Percentiles rank a stretch among this genome's conserved stretches.
Conservation (phyloP, 2,888 invertebrate species). For the Iselma pallidipennis region DNA sequence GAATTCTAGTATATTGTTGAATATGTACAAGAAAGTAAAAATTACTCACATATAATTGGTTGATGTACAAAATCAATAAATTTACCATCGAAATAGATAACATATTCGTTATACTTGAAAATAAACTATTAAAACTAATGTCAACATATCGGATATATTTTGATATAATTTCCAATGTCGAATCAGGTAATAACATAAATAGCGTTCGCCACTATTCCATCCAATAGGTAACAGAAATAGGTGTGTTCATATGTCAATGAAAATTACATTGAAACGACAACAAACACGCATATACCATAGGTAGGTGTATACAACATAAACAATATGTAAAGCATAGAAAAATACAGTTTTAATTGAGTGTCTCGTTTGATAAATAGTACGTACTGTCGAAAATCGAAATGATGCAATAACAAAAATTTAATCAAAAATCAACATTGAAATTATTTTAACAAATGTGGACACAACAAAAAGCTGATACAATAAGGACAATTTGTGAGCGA, state of each 20-base stretch:
- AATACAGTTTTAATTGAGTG: not conserved
- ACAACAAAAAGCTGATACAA: too few species aligned
- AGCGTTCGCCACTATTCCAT: not conserved
- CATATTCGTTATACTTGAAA: constrained; percentile 17
- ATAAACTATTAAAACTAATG: constrained; percentile 16
- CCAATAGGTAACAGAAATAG: not conserved
- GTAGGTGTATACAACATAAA: too few species aligned
- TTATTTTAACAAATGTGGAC: too few species aligned
- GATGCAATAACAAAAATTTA: too few species aligned
- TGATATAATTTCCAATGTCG: constrained; percentile 36
- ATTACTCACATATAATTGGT: not conserved
- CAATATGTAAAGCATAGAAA: not conserved
- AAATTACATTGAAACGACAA: not conserved
- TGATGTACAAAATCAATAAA: constrained; percentile 6
- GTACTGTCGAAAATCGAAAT: too few species aligned
- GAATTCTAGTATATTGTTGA: too few species aligned
- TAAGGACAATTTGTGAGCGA: too few species aligned
- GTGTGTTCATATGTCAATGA: not conserved
- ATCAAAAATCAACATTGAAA: too few species aligned
- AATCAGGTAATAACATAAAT: constrained; percentile 6
- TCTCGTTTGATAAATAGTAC: too few species aligned
- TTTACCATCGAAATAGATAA: constrained; percentile 6
- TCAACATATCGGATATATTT: constrained; percentile 30
- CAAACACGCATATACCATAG: not conserved
- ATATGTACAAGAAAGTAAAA: not conserved